Evolutionary conservation across 2,888 invertebrate genomes (phyloP).

Genomic region (Drosophila niveifrons): DNA sequence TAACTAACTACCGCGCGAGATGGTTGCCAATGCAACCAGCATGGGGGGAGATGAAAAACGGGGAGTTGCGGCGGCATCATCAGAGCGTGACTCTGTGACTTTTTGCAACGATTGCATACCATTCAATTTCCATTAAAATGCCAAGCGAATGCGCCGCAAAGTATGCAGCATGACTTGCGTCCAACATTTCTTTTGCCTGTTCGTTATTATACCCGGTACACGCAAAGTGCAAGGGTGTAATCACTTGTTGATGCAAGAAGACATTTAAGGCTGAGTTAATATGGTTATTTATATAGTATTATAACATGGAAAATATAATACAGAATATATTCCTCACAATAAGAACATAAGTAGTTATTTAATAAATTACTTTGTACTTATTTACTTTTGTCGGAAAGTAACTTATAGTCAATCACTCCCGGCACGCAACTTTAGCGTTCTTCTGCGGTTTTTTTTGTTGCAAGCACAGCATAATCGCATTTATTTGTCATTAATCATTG

Average conservation of each 20-base stretch:
- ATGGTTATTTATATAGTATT: too few species aligned
- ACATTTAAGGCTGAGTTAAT: too few species aligned
- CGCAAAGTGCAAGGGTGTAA: background rate
- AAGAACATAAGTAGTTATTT: too few species aligned
- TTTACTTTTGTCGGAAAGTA: too few species aligned
- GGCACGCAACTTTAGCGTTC: background rate
- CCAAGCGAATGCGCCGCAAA: slow-evolving; percentile 57
- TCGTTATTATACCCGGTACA: background rate
- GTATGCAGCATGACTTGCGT: slow-evolving; percentile 64
- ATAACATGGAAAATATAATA: too few species aligned
- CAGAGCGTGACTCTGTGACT: slow-evolving; percentile 65
- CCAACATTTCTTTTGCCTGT: background rate
- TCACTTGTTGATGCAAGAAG: too few species aligned
- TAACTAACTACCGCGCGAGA: slow-evolving; percentile 50
- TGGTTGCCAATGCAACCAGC: slow-evolving; percentile 37
- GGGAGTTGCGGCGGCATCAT: slow-evolving; percentile 7
- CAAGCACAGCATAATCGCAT: slow-evolving; percentile 40
- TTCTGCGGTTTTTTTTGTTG: background rate
- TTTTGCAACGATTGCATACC: slow-evolving; percentile 65
- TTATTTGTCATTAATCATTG: slow-evolving; percentile 61
- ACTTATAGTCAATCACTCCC: background rate
- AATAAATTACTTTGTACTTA: too few species aligned
- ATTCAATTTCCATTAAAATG: slow-evolving; percentile 76
- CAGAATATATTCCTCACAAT: too few species aligned
- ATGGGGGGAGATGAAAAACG: background rate